Percentiles rank a stretch among this genome's conserved stretches.
phyloP scores from a whole-genome alignment of 2,888 invertebrate species.

The Macrophya annulata region DNA sequence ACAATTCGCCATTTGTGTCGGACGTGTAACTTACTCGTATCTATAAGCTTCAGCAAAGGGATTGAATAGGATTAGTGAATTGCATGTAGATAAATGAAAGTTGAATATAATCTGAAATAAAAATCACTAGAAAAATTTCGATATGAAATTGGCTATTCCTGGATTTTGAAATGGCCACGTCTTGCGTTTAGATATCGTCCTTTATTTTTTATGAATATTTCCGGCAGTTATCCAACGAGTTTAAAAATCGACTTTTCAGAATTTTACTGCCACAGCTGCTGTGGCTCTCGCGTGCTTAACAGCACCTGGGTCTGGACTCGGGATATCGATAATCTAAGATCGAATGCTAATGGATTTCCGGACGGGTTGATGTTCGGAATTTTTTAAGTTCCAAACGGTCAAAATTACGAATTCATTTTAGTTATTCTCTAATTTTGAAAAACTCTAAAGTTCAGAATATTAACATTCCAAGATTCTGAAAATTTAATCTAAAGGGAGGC shows the following conservation, averaged over 20 bases:
- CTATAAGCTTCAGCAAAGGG: neutral
- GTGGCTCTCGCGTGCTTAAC: neutral
- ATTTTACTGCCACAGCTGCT: conserved; percentile 29
- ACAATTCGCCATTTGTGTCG: neutral
- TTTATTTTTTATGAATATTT: conserved; percentile 13
- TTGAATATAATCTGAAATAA: conserved; percentile 2
- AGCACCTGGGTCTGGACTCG: conserved; percentile 27
- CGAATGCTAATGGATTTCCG: neutral
- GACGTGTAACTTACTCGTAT: neutral
- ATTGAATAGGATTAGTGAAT: neutral
- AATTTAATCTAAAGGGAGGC: too few relatives aligned
- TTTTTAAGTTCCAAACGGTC: too few relatives aligned
- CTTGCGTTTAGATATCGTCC: neutral
- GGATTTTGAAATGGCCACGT: conserved; percentile 11
- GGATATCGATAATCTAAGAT: conserved; percentile 1
- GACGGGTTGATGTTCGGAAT: too few relatives aligned
- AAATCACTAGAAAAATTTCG: neutral
- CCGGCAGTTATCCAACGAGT: conserved; percentile 16
- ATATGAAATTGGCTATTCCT: conserved; percentile 26
- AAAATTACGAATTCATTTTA: too few relatives aligned
- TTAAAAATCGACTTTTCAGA: conserved; percentile 26
- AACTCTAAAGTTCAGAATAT: too few relatives aligned
- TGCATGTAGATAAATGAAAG: neutral
- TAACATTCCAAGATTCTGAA: too few relatives aligned
- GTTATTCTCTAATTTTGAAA: too few relatives aligned